Conservation (phyloP, 35 echinoderm and acorn worm species). For the Antedon bifida region DNA sequence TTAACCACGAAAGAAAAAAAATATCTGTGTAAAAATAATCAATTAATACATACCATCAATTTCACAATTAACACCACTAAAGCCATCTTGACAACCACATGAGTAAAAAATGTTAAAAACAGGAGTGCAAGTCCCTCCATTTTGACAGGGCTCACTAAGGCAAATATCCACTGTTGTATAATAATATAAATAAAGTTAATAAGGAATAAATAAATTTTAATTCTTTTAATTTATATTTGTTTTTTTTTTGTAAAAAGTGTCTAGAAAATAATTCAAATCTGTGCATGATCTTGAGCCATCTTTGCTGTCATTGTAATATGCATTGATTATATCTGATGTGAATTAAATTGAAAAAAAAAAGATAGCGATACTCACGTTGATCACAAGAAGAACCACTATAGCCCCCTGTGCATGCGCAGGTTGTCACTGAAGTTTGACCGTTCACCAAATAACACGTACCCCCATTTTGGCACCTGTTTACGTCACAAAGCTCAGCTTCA, state of each 20-base stretch:
- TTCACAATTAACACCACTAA: background rate
- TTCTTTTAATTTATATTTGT: too few relatives aligned
- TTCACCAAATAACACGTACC: background rate
- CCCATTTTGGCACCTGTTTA: background rate
- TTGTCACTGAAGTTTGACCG: background rate
- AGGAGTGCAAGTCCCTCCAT: background rate
- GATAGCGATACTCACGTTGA: background rate
- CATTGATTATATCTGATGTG: too few relatives aligned
- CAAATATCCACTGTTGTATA: background rate
- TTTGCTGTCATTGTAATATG: too few relatives aligned
- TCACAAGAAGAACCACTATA: background rate
- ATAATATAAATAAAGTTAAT: background rate
- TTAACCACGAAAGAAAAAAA: too few relatives aligned
- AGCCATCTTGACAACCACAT: background rate
- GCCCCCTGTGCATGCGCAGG: background rate
- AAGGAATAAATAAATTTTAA: background rate
- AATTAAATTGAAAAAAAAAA: too few relatives aligned
- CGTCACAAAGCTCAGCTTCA: background rate
- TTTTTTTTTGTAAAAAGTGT: background rate
- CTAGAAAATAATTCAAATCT: too few relatives aligned
- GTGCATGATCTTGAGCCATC: too few relatives aligned
- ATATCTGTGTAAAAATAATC: too few relatives aligned
- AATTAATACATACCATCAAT: background rate
- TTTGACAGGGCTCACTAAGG: background rate
- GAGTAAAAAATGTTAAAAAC: background rate